Percentiles rank a stretch among this genome's conserved stretches.
These are phyloP conservation scores for Nannospalax galili DNA, from an alignment of 2,113 vertebrate species.

Conservation along the genomic window DNA sequence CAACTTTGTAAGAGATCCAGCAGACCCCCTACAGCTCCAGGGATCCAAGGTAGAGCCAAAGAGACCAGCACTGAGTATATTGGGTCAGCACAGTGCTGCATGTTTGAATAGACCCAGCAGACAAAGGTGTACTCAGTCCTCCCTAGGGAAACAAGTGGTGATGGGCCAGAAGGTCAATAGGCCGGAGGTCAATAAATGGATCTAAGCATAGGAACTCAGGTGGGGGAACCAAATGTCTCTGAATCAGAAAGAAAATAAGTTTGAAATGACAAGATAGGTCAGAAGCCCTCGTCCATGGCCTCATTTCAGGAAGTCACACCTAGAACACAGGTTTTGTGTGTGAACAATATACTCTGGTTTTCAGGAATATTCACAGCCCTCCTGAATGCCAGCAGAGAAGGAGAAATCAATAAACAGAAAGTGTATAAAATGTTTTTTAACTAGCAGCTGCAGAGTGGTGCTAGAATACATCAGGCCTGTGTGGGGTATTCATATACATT, in stretches of 20 bases:
- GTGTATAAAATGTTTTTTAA: background rate
- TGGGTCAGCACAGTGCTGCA: background rate
- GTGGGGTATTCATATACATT: background rate
- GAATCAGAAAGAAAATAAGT: background rate
- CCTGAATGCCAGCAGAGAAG: background rate
- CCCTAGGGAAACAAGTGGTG: background rate
- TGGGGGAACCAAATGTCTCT: background rate
- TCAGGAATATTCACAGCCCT: background rate
- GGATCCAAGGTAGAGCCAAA: background rate
- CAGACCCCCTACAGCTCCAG: background rate
- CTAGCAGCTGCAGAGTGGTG: too few relatives aligned
- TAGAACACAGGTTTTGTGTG: background rate
- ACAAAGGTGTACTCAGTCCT: background rate
- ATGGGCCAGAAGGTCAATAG: too few relatives aligned
- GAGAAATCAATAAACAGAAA: background rate
- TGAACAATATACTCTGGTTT: background rate
- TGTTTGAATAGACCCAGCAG: background rate
- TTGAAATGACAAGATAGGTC: background rate
- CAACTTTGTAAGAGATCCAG: background rate
- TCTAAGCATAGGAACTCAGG: background rate
- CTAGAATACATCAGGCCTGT: background rate
- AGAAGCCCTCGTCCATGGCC: background rate
- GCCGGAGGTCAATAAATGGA: background rate
- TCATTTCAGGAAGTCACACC: background rate
- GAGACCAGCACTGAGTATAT: background rate